Conservation (phyloP, 2,113 vertebrate genomes). For the Engraulis encrasicolus region DNA sequence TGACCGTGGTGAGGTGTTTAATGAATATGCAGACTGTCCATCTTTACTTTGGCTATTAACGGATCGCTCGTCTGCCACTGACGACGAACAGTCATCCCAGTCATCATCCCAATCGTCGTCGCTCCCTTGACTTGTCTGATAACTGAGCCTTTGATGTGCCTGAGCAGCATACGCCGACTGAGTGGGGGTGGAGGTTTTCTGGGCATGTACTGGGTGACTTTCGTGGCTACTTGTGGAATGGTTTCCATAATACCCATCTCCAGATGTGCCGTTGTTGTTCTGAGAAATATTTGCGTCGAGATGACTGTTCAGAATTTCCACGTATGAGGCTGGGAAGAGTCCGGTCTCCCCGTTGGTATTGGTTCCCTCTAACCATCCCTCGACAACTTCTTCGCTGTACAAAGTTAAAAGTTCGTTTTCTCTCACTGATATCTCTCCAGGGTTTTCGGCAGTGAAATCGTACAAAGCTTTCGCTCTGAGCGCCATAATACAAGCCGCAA, state of each 20-base stretch:
- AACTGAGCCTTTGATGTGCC: constrained; percentile 62
- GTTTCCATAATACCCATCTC: constrained; percentile 60
- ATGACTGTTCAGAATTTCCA: constrained; percentile 81
- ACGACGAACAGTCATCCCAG: constrained; percentile 88
- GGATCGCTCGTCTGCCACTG: constrained; percentile 75
- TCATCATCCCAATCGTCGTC: constrained; percentile 98
- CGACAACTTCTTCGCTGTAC: constrained; percentile 90
- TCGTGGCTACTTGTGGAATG: constrained; percentile 62
- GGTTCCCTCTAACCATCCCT: constrained; percentile 92
- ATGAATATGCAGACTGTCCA: constrained; percentile 69
- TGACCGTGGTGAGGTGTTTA: constrained; percentile 76
- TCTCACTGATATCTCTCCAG: constrained; percentile 88
- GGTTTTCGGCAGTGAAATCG: constrained; percentile 91
- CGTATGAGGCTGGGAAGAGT: constrained; percentile 94
- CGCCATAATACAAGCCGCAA: constrained; percentile 75
- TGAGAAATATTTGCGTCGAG: constrained; percentile 49
- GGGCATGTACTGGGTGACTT: constrained; percentile 48
- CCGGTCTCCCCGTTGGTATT: constrained; percentile 91
- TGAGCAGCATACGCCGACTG: constrained; percentile 63
- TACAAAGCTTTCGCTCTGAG: constrained; percentile 89
- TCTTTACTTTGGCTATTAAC: constrained; percentile 70
- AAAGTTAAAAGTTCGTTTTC: constrained; percentile 90
- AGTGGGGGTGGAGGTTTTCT: constrained; percentile 56
- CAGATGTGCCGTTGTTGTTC: constrained; percentile 60
- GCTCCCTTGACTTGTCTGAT: constrained; percentile 87